Conservation (phyloP, 2,888 invertebrate genomes). For the Capitulum mitella region DNA sequence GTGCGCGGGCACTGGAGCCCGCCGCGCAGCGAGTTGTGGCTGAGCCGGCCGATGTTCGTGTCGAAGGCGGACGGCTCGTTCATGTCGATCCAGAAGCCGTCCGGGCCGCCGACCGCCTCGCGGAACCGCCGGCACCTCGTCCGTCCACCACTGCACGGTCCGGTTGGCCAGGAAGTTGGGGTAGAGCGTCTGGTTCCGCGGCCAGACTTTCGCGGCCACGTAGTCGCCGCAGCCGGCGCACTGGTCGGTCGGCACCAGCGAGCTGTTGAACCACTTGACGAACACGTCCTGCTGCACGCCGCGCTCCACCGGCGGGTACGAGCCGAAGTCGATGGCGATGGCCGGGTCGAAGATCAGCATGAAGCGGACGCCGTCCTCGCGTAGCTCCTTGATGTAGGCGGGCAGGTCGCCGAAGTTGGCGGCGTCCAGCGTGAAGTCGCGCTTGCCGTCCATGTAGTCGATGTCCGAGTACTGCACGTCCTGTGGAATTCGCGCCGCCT, state of each 20-base stretch:
- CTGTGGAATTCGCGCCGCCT: slow-evolving; percentile 66
- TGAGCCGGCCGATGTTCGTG: slow-evolving; percentile 27
- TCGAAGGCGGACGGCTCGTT: slow-evolving; percentile 77
- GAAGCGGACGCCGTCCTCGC: slow-evolving; percentile 35
- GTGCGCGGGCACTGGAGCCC: slow-evolving; percentile 48
- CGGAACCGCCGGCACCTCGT: slow-evolving; percentile 35
- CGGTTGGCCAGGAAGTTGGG: slow-evolving; percentile 38
- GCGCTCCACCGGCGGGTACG: slow-evolving; percentile 30
- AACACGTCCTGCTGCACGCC: slow-evolving; percentile 33
- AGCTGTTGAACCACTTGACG: slow-evolving; percentile 31
- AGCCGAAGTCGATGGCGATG: slow-evolving; percentile 33
- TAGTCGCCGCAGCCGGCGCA: slow-evolving; percentile 30
- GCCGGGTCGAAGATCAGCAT: slow-evolving; percentile 38
- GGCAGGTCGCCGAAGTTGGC: slow-evolving; percentile 38
- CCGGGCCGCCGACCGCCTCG: slow-evolving; percentile 41
- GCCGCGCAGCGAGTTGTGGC: background rate
- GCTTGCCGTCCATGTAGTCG: slow-evolving; percentile 44
- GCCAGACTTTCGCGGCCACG: slow-evolving; percentile 35
- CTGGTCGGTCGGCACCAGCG: slow-evolving; percentile 33
- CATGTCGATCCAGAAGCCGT: slow-evolving; percentile 87
- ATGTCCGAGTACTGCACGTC: slow-evolving; percentile 52
- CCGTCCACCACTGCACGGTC: slow-evolving; percentile 37
- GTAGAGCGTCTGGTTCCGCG: slow-evolving; percentile 33
- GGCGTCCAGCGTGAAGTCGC: slow-evolving; percentile 43
- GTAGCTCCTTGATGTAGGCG: background rate